These are phyloP conservation scores for Trachops cirrhosus DNA, from an alignment of 2,797 vertebrate species.

Conservation along the genomic window DNA sequence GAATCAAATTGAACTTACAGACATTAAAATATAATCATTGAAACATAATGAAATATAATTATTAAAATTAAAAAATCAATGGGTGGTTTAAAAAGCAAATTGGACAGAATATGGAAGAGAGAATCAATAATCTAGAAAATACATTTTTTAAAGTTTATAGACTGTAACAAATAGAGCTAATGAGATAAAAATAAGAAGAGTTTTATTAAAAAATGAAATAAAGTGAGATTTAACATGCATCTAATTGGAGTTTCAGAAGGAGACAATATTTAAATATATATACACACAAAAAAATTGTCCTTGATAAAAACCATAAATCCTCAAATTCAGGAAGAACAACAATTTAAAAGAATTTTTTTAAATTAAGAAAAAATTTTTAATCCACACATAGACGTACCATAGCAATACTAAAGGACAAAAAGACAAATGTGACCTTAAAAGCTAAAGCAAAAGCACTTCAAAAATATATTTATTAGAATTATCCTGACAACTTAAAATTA, in stretches of 20 bases:
- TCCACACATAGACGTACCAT: neutral
- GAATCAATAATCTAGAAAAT: neutral
- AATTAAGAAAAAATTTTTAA: neutral
- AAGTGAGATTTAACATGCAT: neutral
- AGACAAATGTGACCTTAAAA: neutral
- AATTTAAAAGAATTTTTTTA: neutral
- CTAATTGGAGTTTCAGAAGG: neutral
- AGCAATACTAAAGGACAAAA: neutral
- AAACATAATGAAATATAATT: neutral
- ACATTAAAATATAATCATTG: slow-evolving; percentile 10
- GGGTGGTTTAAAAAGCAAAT: neutral
- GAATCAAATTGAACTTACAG: neutral
- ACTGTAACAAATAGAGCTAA: neutral
- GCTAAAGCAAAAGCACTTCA: neutral
- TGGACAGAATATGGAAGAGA: neutral
- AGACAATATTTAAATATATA: slow-evolving; percentile 15
- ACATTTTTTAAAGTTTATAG: neutral
- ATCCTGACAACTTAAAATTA: neutral
- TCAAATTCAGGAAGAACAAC: neutral
- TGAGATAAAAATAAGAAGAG: neutral
- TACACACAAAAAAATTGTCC: neutral
- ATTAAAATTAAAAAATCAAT: neutral
- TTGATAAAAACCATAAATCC: neutral
- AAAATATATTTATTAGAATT: neutral
- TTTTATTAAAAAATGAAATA: neutral